These are phyloP conservation scores for Subacronicta megacephala DNA, from an alignment of 2,888 invertebrate genomes.

Conservation along the genomic window DNA sequence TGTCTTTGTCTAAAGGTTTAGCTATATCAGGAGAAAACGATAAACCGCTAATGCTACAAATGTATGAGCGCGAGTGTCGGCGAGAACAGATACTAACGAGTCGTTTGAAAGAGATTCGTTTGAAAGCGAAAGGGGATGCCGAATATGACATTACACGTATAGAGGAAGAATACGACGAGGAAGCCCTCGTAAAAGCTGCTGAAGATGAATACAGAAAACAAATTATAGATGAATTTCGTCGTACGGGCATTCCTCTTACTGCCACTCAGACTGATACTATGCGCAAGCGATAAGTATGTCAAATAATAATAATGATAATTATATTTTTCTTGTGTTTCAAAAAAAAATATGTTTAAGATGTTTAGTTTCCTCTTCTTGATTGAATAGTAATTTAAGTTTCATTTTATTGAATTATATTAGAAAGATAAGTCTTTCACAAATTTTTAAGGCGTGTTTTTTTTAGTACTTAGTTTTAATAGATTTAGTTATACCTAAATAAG, in stretches of 20 bases:
- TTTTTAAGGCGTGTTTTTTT: background rate
- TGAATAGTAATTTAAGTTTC: constrained; percentile 2
- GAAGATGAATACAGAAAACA: constrained; percentile 76
- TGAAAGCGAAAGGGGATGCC: constrained; percentile 86
- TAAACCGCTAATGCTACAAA: constrained; percentile 91
- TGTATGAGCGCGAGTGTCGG: constrained; percentile 95
- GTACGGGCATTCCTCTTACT: constrained; percentile 1
- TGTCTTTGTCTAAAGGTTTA: constrained; percentile 91
- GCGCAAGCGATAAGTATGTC: constrained; percentile 5
- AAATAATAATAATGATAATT: background rate
- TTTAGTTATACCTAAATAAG: too few species aligned
- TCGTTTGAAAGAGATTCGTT: constrained; percentile 93
- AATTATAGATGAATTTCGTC: constrained; percentile 66
- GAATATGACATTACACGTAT: constrained; percentile 65
- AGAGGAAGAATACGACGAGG: constrained; percentile 62
- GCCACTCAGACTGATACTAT: background rate
- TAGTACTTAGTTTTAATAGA: too few species aligned
- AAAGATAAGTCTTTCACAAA: background rate
- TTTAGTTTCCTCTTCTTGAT: background rate
- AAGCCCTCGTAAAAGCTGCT: background rate
- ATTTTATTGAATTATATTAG: background rate
- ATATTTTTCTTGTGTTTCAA: background rate
- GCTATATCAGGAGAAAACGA: constrained; percentile 91
- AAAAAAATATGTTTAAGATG: background rate
- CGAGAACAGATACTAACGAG: constrained; percentile 96